These are phyloP conservation scores for Danaus chrysippus DNA, from an alignment of 2,888 invertebrate genomes.

Conservation along the genomic window DNA sequence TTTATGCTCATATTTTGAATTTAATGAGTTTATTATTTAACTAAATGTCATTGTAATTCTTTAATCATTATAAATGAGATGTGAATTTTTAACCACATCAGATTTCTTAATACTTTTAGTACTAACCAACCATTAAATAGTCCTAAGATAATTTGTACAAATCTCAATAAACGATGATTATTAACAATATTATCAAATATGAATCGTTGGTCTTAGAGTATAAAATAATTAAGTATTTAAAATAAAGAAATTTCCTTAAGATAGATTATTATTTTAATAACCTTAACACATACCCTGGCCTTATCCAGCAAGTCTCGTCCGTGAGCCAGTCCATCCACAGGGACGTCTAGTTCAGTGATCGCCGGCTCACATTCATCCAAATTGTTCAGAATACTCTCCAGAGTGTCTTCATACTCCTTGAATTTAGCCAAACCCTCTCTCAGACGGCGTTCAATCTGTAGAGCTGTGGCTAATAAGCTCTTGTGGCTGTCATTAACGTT, in stretches of 20 bases:
- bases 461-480: conserved; percentile 91
- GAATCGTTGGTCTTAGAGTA: no score
- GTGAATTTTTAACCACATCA: no score
- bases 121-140: no score
- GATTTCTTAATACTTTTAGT: no score
- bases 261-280: background rate
- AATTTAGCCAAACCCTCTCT: conserved; percentile 94
- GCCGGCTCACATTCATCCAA: conserved; percentile 89
- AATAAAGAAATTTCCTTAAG: background rate
- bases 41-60: no score
- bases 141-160: no score
- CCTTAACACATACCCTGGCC: conserved; percentile 80
- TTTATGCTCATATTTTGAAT: no score
- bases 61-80: no score
- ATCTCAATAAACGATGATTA: no score
- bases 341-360: conserved; percentile 86
- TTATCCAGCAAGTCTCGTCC: conserved; percentile 86
- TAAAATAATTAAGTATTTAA: background rate
- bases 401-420: conserved; percentile 94
- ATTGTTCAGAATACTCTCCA: conserved; percentile 90
- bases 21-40: no score
- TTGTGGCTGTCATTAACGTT: conserved; percentile 97
- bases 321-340: conserved; percentile 85
- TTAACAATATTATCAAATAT: no score
- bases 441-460: conserved; percentile 93